Evolutionary conservation across 2,888 invertebrate genomes (phyloP).

Genomic region (Nasonia oneida): DNA sequence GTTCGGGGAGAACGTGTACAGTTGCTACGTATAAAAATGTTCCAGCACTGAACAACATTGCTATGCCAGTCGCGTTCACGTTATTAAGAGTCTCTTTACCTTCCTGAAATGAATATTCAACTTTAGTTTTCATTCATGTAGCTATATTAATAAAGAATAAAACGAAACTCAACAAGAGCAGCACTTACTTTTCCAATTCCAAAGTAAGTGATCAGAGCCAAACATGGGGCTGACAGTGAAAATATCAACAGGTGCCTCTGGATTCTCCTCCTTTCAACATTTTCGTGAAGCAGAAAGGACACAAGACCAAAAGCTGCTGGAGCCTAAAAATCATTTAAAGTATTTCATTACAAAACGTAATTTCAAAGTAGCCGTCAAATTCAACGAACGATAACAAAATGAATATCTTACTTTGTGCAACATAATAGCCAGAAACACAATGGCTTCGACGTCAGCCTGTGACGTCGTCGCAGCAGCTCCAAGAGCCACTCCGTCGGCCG

Average conservation of each 20-base stretch:
- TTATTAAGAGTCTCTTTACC: constrained; percentile 94
- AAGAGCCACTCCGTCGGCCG: constrained; percentile 98
- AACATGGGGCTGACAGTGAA: constrained; percentile 93
- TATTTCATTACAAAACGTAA: not conserved
- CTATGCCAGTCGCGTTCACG: constrained; percentile 95
- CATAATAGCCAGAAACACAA: constrained; percentile 99
- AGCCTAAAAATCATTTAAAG: constrained; percentile 82
- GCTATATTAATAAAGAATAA: not conserved
- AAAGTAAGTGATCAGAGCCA: constrained; percentile 95
- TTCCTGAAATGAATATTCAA: constrained; percentile 82
- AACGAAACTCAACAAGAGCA: not conserved
- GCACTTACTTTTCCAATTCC: constrained; percentile 88
- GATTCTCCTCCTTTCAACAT: constrained; percentile 93
- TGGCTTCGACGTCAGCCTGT: constrained; percentile 97
- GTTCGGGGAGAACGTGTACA: constrained; percentile 98
- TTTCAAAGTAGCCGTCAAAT: no score
- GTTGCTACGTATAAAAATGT: constrained; percentile 99
- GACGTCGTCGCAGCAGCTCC: constrained; percentile 99
- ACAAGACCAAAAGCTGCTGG: constrained; percentile 99
- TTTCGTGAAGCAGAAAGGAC: constrained; percentile 97
- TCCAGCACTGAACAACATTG: constrained; percentile 99
- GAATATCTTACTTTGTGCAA: constrained; percentile 88
- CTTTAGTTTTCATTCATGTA: not conserved
- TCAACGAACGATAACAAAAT: constrained; percentile 18
- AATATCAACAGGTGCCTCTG: constrained; percentile 94